Evolutionary conservation across 2,888 invertebrate genomes (phyloP), one percentile per base, ranked within the genome.

Genomic region (Adineta ricciae): DNA sequence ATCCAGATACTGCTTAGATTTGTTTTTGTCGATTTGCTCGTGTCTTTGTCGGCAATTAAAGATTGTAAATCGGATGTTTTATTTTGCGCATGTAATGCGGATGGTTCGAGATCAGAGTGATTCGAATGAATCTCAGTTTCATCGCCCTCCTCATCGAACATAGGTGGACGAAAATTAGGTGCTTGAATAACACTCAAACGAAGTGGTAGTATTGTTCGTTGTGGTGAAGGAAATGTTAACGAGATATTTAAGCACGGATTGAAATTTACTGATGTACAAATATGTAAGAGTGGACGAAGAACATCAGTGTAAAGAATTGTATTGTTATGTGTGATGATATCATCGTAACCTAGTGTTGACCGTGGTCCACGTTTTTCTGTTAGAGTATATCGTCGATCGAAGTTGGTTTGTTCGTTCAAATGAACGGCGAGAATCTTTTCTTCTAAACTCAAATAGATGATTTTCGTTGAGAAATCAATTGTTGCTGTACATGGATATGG

Each of bases 401-500:
- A 78, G 41, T 78, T 78, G 9, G 78, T 78, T 38, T 78, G 38
- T 78, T 78, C 78, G 41, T 78, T 78, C 4, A 78, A n/a, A 41
- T 78, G n/a, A 11, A 78, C 19, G 14, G n/a, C 0, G n/a, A 78
- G 41, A 41, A 78, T 41, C 41, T 78, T 78, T 24, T 78, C 78
- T 78, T 78, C 78, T 78, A 78, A 78, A 78, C 78, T 78, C 41
- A 78, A 41, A 78, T 78, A 78, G 41, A 78, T 78, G n/a, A 78
- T 41, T 78, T 78, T 78, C 8, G 3, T 78, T 78, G 38, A 41
- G 41, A 78, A 78, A 78, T 78, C 78, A 38, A 78, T 78, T 41
- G 41, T 78, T 41, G 78, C 78, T 24, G 9, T 78, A 78, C 78
- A 78, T 24, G 78, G 41, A 78, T 78, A 78, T 41, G 78, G 78